Evolutionary conservation across 2,888 invertebrate species (phyloP), one percentile per base, ranked within the genome.

Genomic region (Acanthosoma haemorrhoidale): DNA sequence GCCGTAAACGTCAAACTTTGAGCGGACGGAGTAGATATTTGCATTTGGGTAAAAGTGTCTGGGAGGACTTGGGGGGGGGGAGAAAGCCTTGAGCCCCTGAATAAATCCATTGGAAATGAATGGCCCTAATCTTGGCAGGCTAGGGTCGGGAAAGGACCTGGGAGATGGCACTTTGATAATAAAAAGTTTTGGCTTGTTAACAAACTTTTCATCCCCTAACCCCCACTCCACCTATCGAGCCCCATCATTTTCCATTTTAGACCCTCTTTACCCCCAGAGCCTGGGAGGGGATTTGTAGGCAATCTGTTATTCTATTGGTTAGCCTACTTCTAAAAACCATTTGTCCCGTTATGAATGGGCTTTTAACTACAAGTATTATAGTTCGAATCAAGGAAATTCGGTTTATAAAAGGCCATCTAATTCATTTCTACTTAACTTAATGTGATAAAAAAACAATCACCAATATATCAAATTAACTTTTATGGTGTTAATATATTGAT

Each of bases 91-190:
- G 21, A 25, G 25, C 13, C 51, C 51, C 51, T 51, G 51, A 51
- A 51, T 51, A 51, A 51, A 51, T 51, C 51, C 51, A 51, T 51
- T 51, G 51, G 51, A 51, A 51, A 51, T 51, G 51, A 51, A 51
- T 51, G 51, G 51, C 51, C 51, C 51, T 51, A 51, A 51, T 51
- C 51, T 51, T 51, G 51, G 51, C 51, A 51, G 51, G 51, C 25
- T 51, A 51, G 25, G 51, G 25, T 25, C 51, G 21, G 25, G 25
- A 25, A 51, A 25, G 25, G 51, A 51, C 51, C 51, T 51, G 25
- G 25, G 51, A 51, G 51, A 51, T 51, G 51, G 51, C 51, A 51
- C 51, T 51, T 51, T 51, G 51, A 51, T 51, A 51, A 51, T 51
- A 51, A 51, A 51, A 51, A 51, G 51, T 51, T 51, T 51, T 51